These are phyloP conservation scores for Paelopatides confundens DNA, from an alignment of 53 echinoderm and acorn worm species.

Conservation along the genomic window DNA sequence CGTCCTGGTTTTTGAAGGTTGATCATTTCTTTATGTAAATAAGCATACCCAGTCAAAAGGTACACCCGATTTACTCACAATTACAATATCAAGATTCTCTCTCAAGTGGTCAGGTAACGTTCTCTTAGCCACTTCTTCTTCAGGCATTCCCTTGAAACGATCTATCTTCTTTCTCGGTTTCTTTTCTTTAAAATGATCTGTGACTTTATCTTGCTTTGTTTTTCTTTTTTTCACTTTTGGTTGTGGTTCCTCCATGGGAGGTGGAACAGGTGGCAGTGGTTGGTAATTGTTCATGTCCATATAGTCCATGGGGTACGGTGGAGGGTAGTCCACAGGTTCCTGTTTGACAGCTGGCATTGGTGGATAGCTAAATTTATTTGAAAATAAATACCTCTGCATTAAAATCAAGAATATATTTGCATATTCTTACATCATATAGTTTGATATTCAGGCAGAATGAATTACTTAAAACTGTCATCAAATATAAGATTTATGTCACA, in stretches of 20 bases:
- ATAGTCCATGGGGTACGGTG: slow-evolving; percentile 54
- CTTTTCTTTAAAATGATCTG: slow-evolving; percentile 93
- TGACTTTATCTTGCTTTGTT: slow-evolving; percentile 90
- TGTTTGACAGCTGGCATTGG: slow-evolving; percentile 30
- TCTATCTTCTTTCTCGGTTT: slow-evolving; percentile 95
- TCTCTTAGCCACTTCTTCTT: slow-evolving; percentile 97
- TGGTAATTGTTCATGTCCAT: slow-evolving; percentile 43
- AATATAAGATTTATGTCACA: too few species aligned
- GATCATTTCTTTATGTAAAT: too few species aligned
- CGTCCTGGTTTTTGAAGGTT: too few species aligned
- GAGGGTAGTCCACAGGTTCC: slow-evolving; percentile 53
- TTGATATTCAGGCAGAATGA: too few species aligned
- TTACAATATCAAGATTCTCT: slow-evolving; percentile 92
- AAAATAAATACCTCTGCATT: too few species aligned
- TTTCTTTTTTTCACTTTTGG: slow-evolving; percentile 63
- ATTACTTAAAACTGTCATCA: too few species aligned
- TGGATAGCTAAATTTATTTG: slow-evolving; percentile 6
- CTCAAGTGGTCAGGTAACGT: slow-evolving; percentile 88
- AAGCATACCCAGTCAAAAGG: neutral
- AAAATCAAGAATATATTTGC: too few species aligned
- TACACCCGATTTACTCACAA: slow-evolving; percentile 79
- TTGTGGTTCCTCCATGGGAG: slow-evolving; percentile 23
- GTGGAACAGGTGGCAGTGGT: slow-evolving; percentile 34
- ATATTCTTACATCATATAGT: too few species aligned
- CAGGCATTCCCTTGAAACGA: slow-evolving; percentile 94